phyloP scores from a whole-genome alignment of 2,797 vertebrate species.

The Threskiornis aethiopicus region DNA sequence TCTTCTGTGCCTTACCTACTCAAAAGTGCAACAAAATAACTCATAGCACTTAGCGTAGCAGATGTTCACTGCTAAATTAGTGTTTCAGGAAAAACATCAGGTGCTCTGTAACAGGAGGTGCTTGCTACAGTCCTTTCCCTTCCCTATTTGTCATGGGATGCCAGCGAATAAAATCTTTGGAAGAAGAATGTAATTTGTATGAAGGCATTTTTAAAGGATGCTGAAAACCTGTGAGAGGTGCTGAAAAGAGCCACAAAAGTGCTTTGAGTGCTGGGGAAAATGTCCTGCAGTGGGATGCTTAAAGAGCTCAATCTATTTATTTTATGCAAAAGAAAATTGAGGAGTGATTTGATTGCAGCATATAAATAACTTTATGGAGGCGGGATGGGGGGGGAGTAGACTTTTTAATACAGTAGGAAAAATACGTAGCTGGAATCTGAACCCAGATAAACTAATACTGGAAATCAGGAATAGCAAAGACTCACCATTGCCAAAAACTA shows the following conservation, averaged over 20 bases:
- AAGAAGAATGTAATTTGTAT: not conserved
- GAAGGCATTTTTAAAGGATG: not conserved
- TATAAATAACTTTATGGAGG: not conserved
- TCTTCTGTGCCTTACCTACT: not conserved
- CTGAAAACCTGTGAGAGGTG: not conserved
- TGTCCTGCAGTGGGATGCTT: not conserved
- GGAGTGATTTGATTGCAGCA: not conserved
- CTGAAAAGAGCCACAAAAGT: not conserved
- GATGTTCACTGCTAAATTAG: not conserved
- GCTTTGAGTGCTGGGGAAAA: not conserved
- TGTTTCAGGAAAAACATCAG: not conserved
- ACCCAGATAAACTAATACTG: not conserved
- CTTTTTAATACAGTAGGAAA: not conserved
- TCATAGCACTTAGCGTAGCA: not conserved
- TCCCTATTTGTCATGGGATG: not conserved
- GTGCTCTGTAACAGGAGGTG: not conserved
- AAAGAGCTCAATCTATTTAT: not conserved
- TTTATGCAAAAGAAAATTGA: not conserved
- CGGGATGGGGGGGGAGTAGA: not conserved
- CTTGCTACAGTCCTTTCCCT: not conserved
- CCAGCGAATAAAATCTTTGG: not conserved
- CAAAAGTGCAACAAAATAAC: not conserved
- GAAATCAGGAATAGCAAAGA: not conserved
- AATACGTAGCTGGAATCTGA: not conserved
- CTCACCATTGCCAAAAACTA: not conserved